phyloP scores from a whole-genome alignment of 2,888 invertebrate species.

The Scaptomyza reducta region DNA sequence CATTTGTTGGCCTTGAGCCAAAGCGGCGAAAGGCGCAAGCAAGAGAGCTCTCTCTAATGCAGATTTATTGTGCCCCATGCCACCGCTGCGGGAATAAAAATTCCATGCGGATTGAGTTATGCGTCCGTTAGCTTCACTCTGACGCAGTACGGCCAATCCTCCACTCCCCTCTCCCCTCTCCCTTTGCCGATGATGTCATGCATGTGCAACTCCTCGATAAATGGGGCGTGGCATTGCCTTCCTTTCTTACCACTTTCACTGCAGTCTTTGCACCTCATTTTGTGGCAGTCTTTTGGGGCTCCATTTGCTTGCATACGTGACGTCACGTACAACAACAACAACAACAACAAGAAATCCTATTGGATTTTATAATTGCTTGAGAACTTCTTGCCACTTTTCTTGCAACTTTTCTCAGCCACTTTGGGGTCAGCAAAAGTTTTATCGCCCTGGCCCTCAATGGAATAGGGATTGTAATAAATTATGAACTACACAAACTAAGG shows the following conservation, averaged over 20 bases:
- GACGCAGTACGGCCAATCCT: conserved; percentile 47
- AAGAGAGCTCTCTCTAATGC: conserved; percentile 54
- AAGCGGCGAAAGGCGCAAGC: conserved; percentile 15
- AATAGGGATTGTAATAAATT: conserved; percentile 71
- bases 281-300: conserved; percentile 7
- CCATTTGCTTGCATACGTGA: conserved; percentile 54
- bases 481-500: conserved; percentile 44
- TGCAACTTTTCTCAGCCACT: conserved; percentile 48
- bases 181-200: conserved; percentile 59
- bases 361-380: conserved; percentile 70
- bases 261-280: conserved; percentile 63
- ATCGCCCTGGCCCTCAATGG: conserved; percentile 29
- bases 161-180: not conserved
- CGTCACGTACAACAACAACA: conserved; percentile 47
- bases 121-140: conserved; percentile 73
- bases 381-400: conserved; percentile 47
- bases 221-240: conserved; percentile 29
- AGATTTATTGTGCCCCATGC: conserved; percentile 75
- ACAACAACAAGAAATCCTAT: conserved; percentile 16
- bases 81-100: conserved; percentile 77
- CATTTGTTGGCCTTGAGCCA: conserved; percentile 76
- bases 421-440: conserved; percentile 65
- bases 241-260: conserved; percentile 68
- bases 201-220: conserved; percentile 1
- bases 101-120: conserved; percentile 79